These are phyloP conservation scores for Sepioteuthis lessoniana DNA, from an alignment of 2,888 invertebrate genomes.

Conservation along the genomic window DNA sequence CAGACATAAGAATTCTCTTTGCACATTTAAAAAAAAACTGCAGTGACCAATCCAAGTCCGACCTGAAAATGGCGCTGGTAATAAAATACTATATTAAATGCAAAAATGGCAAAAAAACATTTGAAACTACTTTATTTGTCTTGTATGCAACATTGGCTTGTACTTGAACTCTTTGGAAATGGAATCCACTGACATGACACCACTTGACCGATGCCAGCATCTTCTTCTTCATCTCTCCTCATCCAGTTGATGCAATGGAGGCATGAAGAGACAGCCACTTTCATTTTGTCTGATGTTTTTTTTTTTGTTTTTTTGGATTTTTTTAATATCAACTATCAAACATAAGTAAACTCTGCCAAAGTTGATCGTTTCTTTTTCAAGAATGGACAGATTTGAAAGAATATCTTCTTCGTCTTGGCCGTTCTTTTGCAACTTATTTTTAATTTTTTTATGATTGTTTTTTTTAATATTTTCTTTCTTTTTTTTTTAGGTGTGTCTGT, in stretches of 20 bases:
- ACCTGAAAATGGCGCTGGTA: not conserved
- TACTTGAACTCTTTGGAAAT: slow-evolving; percentile 2
- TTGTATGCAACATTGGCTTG: not conserved
- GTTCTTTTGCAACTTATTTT: too few species aligned
- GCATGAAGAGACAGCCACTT: not conserved
- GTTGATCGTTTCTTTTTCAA: too few species aligned
- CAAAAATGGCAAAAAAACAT: not conserved
- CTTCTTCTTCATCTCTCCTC: not conserved
- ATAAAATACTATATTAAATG: not conserved
- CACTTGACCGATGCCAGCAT: not conserved
- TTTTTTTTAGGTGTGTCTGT: too few species aligned
- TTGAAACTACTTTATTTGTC: not conserved
- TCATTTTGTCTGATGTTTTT: not conserved
- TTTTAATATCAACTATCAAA: too few species aligned
- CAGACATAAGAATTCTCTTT: not conserved
- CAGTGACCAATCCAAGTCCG: not conserved
- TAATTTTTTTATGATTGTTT: too few species aligned
- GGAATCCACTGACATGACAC: not conserved
- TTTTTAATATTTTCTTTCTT: too few species aligned
- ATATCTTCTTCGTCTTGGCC: too few species aligned
- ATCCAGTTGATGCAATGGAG: not conserved
- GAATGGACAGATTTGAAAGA: too few species aligned
- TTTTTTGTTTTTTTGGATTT: too few species aligned
- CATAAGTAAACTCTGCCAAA: too few species aligned
- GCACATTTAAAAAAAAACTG: not conserved